Evolutionary conservation across 2,797 vertebrate species (phyloP).

Genomic region (Myiothlypis chrysogaster): DNA sequence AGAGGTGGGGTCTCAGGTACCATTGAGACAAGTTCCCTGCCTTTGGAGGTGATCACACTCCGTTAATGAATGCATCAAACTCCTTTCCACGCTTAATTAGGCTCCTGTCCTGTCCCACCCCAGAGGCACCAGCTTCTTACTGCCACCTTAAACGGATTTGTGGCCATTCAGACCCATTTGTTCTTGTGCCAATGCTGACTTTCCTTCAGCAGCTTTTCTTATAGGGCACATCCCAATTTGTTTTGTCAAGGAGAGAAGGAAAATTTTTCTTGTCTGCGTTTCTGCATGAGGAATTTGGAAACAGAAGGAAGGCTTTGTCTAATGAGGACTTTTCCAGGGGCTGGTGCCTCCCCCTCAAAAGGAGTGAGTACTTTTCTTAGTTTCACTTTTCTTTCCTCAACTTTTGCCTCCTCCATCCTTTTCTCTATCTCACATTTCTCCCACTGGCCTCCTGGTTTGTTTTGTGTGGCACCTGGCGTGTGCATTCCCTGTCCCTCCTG

Average conservation of each 20-base stretch:
- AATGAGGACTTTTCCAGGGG: not conserved
- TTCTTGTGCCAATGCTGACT: not conserved
- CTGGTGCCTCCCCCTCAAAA: not conserved
- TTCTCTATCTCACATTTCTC: not conserved
- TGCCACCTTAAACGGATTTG: not conserved
- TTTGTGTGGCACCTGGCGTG: accelerated
- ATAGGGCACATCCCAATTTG: not conserved
- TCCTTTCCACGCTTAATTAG: not conserved
- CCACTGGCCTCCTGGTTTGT: not conserved
- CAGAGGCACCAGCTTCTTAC: accelerated
- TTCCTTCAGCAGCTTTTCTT: not conserved
- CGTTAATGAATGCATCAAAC: not conserved
- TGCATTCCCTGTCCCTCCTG: not conserved
- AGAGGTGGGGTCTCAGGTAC: not conserved
- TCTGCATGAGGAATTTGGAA: not conserved
- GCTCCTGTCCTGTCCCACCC: not conserved
- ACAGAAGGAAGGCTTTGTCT: not conserved
- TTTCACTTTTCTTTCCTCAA: not conserved
- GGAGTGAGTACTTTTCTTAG: not conserved
- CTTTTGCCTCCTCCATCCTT: not conserved
- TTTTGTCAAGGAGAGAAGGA: not conserved
- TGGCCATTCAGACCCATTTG: not conserved
- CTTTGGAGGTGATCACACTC: accelerated
- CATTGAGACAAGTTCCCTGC: not conserved
- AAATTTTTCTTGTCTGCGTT: not conserved